Conservation (phyloP, 1,140 invertebrate genomes). For the Platyura marginata region DNA sequence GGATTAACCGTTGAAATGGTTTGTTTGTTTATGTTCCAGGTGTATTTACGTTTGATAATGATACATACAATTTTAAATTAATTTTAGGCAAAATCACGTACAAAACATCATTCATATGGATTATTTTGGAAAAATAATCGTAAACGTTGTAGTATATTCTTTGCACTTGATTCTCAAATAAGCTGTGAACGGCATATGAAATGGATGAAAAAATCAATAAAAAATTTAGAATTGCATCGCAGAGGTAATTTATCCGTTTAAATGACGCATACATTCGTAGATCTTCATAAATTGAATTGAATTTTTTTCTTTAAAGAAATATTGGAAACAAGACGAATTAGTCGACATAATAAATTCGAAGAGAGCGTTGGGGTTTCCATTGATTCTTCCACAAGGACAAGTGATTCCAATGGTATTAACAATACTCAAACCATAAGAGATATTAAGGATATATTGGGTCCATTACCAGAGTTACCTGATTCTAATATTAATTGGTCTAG, state of each 20-base stretch:
- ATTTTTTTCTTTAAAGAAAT: slow-evolving; percentile 7
- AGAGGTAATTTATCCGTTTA: slow-evolving; percentile 7
- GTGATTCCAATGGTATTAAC: too few relatives aligned
- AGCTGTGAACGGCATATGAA: slow-evolving; percentile 19
- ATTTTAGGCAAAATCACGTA: slow-evolving; percentile 20
- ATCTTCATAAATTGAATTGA: too few relatives aligned
- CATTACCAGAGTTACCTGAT: slow-evolving; percentile 17
- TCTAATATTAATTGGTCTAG: slow-evolving; percentile 7
- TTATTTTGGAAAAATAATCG: slow-evolving; percentile 23
- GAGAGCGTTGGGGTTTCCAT: background rate
- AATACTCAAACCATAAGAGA: background rate
- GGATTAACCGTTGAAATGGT: slow-evolving; percentile 15
- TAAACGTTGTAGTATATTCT: slow-evolving; percentile 20
- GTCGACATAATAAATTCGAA: background rate
- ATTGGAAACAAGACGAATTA: background rate
- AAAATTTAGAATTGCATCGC: slow-evolving; percentile 20
- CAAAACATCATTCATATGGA: slow-evolving; percentile 19
- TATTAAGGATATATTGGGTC: slow-evolving; percentile 5
- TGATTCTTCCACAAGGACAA: too few relatives aligned
- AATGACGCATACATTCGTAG: background rate
- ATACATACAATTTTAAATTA: too few relatives aligned
- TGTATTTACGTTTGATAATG: too few relatives aligned
- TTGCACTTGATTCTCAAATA: slow-evolving; percentile 17
- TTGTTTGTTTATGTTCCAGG: too few relatives aligned
- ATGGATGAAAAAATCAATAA: slow-evolving; percentile 23